phyloP scores from a whole-genome alignment of 2,797 vertebrate species.

The Leptodactylus fallax region DNA sequence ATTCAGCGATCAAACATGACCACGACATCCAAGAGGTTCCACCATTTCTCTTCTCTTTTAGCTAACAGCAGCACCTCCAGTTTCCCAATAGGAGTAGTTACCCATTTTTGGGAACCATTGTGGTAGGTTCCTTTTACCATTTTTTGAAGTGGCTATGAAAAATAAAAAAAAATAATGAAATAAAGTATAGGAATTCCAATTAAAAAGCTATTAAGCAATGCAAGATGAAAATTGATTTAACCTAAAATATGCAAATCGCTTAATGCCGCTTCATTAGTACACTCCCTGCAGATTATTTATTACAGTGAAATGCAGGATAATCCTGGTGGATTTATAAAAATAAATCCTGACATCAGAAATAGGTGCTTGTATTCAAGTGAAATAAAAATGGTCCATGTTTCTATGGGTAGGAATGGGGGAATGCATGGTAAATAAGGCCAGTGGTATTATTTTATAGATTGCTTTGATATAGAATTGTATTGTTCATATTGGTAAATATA shows the following conservation, averaged over 20 bases:
- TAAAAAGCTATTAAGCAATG: neutral
- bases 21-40: too few species aligned
- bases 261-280: constrained; percentile 32
- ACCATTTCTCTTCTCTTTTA: too few species aligned
- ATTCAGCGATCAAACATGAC: too few species aligned
- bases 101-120: too few species aligned
- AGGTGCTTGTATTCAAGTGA: neutral
- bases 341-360: neutral
- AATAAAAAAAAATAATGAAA: too few species aligned
- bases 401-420: neutral
- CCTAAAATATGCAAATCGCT: constrained; percentile 26
- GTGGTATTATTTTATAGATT: neutral
- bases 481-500: too few species aligned
- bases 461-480: too few species aligned
- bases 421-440: too few species aligned
- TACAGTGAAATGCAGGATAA: neutral
- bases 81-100: too few species aligned
- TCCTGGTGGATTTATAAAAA: constrained; percentile 2
- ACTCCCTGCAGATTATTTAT: constrained; percentile 31
- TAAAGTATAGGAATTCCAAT: constrained; percentile 3
- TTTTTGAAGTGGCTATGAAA: too few species aligned
- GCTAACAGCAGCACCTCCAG: too few species aligned
- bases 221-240: neutral
- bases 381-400: neutral
- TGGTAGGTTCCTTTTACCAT: too few species aligned